phyloP scores from a whole-genome alignment of 2,113 vertebrate species.

The Sinosuthora webbiana region DNA sequence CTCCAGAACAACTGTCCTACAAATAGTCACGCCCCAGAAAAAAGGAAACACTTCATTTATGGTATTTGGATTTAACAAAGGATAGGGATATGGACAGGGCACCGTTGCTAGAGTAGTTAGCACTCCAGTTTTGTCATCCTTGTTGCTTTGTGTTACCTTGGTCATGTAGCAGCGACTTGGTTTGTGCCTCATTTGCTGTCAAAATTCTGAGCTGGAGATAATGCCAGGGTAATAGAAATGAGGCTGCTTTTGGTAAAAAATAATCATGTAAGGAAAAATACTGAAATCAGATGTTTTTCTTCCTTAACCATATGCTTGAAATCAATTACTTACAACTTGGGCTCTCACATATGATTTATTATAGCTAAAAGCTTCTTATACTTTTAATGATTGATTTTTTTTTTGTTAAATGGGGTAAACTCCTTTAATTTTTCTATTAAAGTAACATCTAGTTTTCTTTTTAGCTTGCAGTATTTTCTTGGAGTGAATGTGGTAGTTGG shows the following conservation, averaged over 20 bases:
- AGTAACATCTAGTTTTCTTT: neutral
- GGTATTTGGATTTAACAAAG: neutral
- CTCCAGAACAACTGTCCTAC: neutral
- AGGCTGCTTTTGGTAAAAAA: neutral
- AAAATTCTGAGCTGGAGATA: neutral
- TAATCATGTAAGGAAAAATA: neutral
- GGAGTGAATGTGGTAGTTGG: neutral
- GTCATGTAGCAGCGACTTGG: neutral
- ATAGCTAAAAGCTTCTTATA: neutral
- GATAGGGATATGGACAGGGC: neutral
- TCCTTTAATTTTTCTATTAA: neutral
- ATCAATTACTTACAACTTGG: neutral
- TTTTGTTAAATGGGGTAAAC: neutral
- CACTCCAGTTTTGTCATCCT: neutral
- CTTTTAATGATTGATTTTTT: neutral
- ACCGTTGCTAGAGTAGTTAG: neutral
- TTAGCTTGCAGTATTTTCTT: neutral
- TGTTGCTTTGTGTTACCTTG: neutral
- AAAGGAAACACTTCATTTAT: neutral
- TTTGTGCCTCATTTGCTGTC: neutral
- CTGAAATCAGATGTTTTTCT: neutral
- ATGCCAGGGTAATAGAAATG: neutral
- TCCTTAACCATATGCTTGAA: neutral
- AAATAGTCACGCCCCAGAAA: neutral
- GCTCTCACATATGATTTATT: neutral